A percentile compares a stretch with the other conserved stretches of the same genome.
These are phyloP conservation scores for Drosophila repletoides DNA, from an alignment of 1,140 invertebrate genomes.

Conservation along the genomic window DNA sequence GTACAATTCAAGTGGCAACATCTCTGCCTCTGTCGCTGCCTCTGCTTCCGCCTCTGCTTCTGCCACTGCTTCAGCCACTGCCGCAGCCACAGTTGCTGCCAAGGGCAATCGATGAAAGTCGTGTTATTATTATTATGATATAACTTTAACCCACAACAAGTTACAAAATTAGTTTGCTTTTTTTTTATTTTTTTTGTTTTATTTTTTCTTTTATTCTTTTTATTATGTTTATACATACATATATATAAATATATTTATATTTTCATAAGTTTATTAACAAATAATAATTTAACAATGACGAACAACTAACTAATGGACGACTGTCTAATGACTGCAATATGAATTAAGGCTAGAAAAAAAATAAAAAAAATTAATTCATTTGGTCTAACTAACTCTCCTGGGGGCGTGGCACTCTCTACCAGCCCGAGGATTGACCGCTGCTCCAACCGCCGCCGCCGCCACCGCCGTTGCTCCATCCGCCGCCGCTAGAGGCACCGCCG, in stretches of 20 bases:
- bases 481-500: constrained; percentile 7
- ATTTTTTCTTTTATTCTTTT: not conserved
- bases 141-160: constrained; percentile 31
- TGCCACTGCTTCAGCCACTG: not conserved
- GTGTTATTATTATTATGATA: constrained; percentile 21
- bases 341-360: constrained; percentile 68
- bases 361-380: constrained; percentile 62
- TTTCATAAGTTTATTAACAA: constrained; percentile 31
- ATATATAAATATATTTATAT: constrained; percentile 3
- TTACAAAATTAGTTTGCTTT: constrained; percentile 17
- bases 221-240: not conserved
- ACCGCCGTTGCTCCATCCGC: constrained; percentile 13
- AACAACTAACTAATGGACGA: constrained; percentile 12
- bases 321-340: constrained; percentile 52
- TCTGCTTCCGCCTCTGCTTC: not conserved
- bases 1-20: constrained; percentile 4
- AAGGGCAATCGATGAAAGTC: constrained; percentile 37
- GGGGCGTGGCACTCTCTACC: constrained; percentile 33
- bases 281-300: constrained; percentile 48
- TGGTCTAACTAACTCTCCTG: constrained; percentile 75
- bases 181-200: not conserved
- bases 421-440: constrained; percentile 41
- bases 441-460: not conserved
- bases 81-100: not conserved
- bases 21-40: not conserved